Base-by-base conservation (phyloP, 2,888 invertebrate genomes). In the Athalia circularis region DNA sequence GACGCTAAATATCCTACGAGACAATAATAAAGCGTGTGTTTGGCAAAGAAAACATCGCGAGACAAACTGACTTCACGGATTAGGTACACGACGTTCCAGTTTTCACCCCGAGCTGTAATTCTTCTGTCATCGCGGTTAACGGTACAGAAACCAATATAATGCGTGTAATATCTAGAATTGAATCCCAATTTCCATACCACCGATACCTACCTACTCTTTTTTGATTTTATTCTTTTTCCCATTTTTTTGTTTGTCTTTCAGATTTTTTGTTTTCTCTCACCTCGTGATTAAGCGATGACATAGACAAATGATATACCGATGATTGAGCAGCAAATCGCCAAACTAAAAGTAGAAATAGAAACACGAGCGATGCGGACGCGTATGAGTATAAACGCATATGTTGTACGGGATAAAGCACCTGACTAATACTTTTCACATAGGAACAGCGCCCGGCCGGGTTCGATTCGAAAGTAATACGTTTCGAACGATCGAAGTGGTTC, bases 381-480 rank as follows among this genome's bases (percentile, higher is more conserved):
- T 15, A 13, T 61, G 15, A n/a, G 15, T 11, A 52, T 11, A 11
- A 7, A 15, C 13, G 61, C 15, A 13, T 61, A 13, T n/a, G 15
- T n/a, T 61, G 15, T 7, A 13, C 61, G 7, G 11, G 61, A 7
- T 29, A 29, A 29, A 47, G 72, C 59, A 59, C 72, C 59, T 59
- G 72, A 59, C 61, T 50, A 29, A 29, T 29, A 62, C 50, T 75
- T 62, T 75, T 75, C 62, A 75, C 59, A 72, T 47, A 59, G 59
- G 43, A 65, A 29, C 29, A 29, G 29, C 29, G 48, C 9, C 62
- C 8, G 13, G 11, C 48, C 45, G 50, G 64, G 48, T 79, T 78
- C 79, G 79, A 80, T 82, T 82, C 81, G 80, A 81, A 82, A 81
- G 81, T 81, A 82, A 82, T 80, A 80, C 61, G 75, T 75, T 75